phyloP scores from a whole-genome alignment of 2,797 vertebrate species.

The Hyperoplus immaculatus region DNA sequence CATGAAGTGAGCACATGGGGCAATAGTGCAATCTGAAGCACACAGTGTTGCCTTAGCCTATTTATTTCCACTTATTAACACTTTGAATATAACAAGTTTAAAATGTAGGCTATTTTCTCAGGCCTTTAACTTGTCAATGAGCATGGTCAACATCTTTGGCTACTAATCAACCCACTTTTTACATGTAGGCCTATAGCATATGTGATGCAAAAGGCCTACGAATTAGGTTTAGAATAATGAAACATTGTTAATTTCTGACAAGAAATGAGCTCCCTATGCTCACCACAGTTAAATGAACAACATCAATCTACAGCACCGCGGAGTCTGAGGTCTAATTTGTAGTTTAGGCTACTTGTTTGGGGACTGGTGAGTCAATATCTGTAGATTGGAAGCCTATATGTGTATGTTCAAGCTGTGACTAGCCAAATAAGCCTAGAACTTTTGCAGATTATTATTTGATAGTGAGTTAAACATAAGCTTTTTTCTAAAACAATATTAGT shows the following conservation, averaged over 20 bases:
- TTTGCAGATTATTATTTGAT: neutral
- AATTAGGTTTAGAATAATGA: neutral
- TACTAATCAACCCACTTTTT: neutral
- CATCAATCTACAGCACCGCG: too few relatives aligned
- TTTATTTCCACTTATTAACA: constrained; percentile 24
- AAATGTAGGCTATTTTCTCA: neutral
- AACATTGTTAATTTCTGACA: neutral
- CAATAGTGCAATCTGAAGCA: constrained; percentile 44
- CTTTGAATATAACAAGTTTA: neutral
- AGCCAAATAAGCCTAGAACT: too few relatives aligned
- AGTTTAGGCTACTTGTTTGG: neutral
- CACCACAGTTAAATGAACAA: neutral
- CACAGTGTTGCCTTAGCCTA: constrained; percentile 5
- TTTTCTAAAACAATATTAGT: neutral
- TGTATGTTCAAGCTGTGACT: too few relatives aligned
- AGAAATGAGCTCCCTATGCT: too few relatives aligned
- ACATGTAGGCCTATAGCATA: neutral
- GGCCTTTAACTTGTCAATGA: neutral
- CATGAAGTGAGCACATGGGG: constrained; percentile 78
- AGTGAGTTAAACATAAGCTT: neutral
- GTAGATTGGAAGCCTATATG: neutral
- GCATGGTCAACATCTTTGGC: neutral
- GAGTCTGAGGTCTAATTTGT: neutral
- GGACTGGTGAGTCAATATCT: neutral
- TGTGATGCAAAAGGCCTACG: too few relatives aligned